Percentiles rank a stretch among this genome's conserved stretches.
Evolutionary conservation across 1,140 invertebrate species (phyloP).

Genomic region (Drosophila arizonae): DNA sequence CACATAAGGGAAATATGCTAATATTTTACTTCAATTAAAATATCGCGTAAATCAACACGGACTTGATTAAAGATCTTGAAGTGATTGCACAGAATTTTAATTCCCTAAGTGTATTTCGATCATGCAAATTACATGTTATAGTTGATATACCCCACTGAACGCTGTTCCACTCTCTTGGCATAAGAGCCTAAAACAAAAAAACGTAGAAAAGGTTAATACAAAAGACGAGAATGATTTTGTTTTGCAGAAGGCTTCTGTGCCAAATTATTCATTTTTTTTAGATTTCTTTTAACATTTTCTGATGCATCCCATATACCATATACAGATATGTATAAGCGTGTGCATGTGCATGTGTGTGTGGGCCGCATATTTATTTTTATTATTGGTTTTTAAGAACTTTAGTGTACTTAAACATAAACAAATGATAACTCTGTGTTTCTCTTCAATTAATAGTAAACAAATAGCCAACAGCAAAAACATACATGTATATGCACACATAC

Average conservation of each 20-base stretch:
- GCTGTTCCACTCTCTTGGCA: conserved; percentile 3
- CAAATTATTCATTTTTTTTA: conserved; percentile 31
- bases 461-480: not conserved
- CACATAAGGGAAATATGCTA: no score
- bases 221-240: conserved; percentile 23
- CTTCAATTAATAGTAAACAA: conserved; percentile 36
- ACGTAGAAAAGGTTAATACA: conserved; percentile 24
- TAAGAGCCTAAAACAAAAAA: conserved; percentile 47
- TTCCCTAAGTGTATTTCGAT: no score
- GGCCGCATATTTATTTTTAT: conserved; percentile 25
- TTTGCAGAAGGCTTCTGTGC: conserved; percentile 41
- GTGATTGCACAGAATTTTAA: no score
- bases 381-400: conserved; percentile 34
- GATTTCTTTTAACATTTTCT: conserved; percentile 4
- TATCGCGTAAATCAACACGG: no score
- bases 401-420: conserved; percentile 24
- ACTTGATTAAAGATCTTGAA: no score
- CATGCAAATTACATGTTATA: not conserved
- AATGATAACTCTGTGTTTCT: conserved; percentile 7
- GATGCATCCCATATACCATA: conserved; percentile 3
- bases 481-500: no score
- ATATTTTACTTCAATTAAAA: no score
- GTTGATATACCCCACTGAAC: conserved; percentile 1
- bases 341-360: not conserved
- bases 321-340: no score